Evolutionary conservation across 2,888 invertebrate species (phyloP).

Genomic region (Notocelia uddmanniana): DNA sequence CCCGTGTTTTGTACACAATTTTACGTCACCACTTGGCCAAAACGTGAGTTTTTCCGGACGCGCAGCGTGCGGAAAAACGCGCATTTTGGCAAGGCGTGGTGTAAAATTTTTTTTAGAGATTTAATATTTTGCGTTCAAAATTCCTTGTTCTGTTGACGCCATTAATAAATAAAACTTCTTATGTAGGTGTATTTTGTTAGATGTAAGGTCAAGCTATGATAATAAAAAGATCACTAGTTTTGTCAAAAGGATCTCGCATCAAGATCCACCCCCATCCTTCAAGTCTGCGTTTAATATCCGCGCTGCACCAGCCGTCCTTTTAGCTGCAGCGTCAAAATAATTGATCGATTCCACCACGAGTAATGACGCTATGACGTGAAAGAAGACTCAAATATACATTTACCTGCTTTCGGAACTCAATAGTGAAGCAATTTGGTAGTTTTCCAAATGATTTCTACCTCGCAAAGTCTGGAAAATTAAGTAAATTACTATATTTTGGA

Average conservation of each 20-base stretch:
- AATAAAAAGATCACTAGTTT: background rate
- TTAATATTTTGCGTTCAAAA: no score
- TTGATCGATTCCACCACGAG: conserved; percentile 78
- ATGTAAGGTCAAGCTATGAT: background rate
- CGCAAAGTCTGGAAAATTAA: background rate
- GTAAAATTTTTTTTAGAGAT: no score
- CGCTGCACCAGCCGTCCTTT: conserved; percentile 73
- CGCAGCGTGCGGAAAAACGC: no score
- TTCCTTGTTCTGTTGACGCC: no score
- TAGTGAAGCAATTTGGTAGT: conserved; percentile 52
- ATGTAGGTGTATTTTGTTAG: background rate
- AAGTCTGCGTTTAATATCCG: conserved; percentile 79
- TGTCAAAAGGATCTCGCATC: conserved; percentile 10
- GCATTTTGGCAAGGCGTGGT: no score
- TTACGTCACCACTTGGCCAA: no score
- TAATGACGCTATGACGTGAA: conserved; percentile 74
- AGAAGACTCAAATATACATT: conserved; percentile 54
- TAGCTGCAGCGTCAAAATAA: conserved; percentile 78
- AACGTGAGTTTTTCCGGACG: no score
- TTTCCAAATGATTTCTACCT: conserved; percentile 52
- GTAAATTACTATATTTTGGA: background rate
- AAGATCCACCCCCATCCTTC: conserved; percentile 54
- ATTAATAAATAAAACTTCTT: no score
- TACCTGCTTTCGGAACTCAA: conserved; percentile 54
- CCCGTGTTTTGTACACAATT: no score